Evolutionary conservation across 2,888 invertebrate genomes (phyloP).

Genomic region (Harpagoxenus sublaevis): DNA sequence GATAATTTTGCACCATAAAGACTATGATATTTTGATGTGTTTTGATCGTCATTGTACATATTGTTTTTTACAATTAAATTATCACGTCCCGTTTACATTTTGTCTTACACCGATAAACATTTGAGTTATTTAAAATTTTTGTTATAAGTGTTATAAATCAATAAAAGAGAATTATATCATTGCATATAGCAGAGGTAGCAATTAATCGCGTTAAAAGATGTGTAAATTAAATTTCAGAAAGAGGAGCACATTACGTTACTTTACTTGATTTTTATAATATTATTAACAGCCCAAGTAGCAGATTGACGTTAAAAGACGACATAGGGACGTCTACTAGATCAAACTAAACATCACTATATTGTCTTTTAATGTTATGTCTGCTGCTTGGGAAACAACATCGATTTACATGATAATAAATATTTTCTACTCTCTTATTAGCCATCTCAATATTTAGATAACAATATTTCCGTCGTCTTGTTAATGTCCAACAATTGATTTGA

Average conservation of each 20-base stretch:
- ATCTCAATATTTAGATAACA: conserved; percentile 13
- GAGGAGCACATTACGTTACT: not conserved
- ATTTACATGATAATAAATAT: not conserved
- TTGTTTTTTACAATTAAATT: not conserved
- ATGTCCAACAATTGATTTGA: not conserved
- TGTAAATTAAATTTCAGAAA: not conserved
- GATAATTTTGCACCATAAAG: not conserved
- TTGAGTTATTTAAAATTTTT: conserved; percentile 1
- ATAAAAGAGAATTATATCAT: conserved; percentile 28
- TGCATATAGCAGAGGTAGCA: conserved; percentile 5
- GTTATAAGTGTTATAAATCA: conserved; percentile 1
- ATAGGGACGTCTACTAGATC: too few species aligned
- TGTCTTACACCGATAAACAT: not conserved
- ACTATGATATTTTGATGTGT: not conserved
- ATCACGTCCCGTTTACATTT: too few species aligned
- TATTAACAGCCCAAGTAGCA: not conserved
- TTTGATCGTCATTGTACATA: not conserved
- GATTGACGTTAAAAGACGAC: too few species aligned
- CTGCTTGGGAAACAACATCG: not conserved
- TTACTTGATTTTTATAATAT: conserved; percentile 11
- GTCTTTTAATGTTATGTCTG: too few species aligned
- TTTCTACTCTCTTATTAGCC: not conserved
- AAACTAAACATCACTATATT: too few species aligned
- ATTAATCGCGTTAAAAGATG: conserved; percentile 9
- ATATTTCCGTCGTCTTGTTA: conserved; percentile 3